Conservation (phyloP, 2,113 vertebrate genomes). For the Recurvirostra avosetta region DNA sequence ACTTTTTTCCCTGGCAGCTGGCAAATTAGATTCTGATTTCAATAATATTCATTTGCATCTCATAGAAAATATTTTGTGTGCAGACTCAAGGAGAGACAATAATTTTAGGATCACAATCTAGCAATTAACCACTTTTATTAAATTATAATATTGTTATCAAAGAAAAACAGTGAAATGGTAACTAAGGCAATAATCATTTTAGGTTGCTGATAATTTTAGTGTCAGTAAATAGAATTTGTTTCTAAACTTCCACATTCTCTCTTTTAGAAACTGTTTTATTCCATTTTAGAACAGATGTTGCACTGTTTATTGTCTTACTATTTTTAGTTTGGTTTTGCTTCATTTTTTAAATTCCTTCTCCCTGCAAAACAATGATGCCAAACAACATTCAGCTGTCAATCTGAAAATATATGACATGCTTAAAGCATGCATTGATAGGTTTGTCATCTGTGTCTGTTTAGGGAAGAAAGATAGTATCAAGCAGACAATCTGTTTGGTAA, state of each 20-base stretch:
- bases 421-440: neutral
- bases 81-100: neutral
- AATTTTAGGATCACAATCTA: slow-evolving; percentile 14
- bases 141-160: neutral
- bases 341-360: neutral
- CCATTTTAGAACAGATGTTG: neutral
- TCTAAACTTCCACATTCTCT: neutral
- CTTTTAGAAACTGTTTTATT: neutral
- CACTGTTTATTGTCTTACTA: neutral
- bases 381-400: neutral
- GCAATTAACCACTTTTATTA: neutral
- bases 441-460: neutral
- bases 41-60: slow-evolving; percentile 17
- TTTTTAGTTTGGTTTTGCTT: neutral
- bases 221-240: neutral
- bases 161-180: neutral
- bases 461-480: neutral
- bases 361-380: neutral
- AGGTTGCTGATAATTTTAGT: neutral
- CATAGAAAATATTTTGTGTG: slow-evolving; percentile 11
- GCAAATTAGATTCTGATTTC: slow-evolving; percentile 29
- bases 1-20: neutral
- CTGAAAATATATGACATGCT: neutral
- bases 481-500: neutral
- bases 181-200: neutral